These are phyloP conservation scores for Nothobranchius furzeri DNA, from an alignment of 2,113 vertebrate species.

Conservation along the genomic window DNA sequence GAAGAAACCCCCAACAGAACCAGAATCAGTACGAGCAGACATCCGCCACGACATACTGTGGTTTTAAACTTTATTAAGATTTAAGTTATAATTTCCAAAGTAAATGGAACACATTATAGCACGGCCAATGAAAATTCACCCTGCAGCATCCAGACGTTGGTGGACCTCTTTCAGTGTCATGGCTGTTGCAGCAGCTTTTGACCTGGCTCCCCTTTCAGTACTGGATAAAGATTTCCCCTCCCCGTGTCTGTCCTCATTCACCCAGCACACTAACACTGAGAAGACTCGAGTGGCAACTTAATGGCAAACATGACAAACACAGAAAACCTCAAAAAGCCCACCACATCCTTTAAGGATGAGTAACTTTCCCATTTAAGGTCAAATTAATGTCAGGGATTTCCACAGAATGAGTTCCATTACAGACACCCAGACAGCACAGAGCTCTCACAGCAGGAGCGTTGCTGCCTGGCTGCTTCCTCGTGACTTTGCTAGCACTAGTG, in stretches of 20 bases:
- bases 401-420: constrained; percentile 7
- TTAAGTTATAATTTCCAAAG: no score
- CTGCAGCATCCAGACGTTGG: no score
- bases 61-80: no score
- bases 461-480: constrained; percentile 48
- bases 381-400: constrained; percentile 61
- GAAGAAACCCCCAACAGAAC: no score
- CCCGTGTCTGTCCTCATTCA: constrained; percentile 13
- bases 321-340: neutral
- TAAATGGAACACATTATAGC: no score
- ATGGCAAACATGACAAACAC: neutral
- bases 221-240: constrained; percentile 21
- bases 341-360: constrained; percentile 9
- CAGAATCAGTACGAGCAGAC: no score
- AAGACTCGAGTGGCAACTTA: constrained; percentile 1
- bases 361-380: constrained; percentile 53
- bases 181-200: constrained; percentile 46
- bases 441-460: constrained; percentile 33
- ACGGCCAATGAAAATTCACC: no score
- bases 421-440: constrained; percentile 30
- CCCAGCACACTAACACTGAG: neutral
- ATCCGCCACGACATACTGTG: no score
- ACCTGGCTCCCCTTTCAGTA: constrained; percentile 34
- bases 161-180: constrained; percentile 49
- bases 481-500: constrained; percentile 52